Conservation (phyloP, 1,140 invertebrate genomes). For the Drosophila asahinai region DNA sequence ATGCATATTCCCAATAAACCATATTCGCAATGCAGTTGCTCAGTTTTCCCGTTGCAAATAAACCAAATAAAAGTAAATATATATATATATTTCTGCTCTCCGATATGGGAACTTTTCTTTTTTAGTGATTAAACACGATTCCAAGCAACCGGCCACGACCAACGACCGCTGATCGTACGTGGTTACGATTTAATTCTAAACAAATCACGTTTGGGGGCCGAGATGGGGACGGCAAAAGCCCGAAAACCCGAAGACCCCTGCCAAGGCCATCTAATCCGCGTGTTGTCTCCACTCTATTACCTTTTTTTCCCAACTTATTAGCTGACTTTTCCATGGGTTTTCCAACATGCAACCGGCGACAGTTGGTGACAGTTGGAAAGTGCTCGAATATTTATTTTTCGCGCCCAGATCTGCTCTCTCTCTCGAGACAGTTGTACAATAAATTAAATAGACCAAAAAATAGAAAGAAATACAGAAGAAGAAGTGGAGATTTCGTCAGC, state of each 20-base stretch:
- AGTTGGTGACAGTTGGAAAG: slow-evolving; percentile 58
- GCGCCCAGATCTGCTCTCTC: slow-evolving; percentile 23
- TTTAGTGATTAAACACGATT: slow-evolving; percentile 75
- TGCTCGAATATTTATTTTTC: slow-evolving; percentile 27
- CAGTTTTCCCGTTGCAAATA: slow-evolving; percentile 46
- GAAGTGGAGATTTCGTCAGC: slow-evolving; percentile 58
- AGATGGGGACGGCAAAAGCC: slow-evolving; percentile 15
- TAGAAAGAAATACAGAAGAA: not conserved
- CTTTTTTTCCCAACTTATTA: slow-evolving; percentile 8
- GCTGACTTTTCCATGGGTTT: slow-evolving; percentile 8
- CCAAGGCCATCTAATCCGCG: slow-evolving; percentile 59
- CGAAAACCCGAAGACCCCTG: slow-evolving; percentile 24
- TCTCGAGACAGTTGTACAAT: slow-evolving; percentile 37
- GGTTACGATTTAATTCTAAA: slow-evolving; percentile 51
- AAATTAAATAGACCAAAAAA: slow-evolving; percentile 75
- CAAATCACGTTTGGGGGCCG: slow-evolving; percentile 64
- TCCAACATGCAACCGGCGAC: slow-evolving; percentile 19
- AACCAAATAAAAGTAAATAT: not conserved
- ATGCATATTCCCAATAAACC: slow-evolving; percentile 4
- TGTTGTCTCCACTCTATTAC: slow-evolving; percentile 22
- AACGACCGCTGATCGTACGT: slow-evolving; percentile 56
- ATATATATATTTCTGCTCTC: slow-evolving; percentile 20
- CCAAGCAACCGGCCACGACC: slow-evolving; percentile 26
- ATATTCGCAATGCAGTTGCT: slow-evolving; percentile 9
- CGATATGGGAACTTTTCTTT: slow-evolving; percentile 31